Base-by-base conservation (phyloP, 2,888 invertebrate genomes). In the Blastobasis adustella region DNA sequence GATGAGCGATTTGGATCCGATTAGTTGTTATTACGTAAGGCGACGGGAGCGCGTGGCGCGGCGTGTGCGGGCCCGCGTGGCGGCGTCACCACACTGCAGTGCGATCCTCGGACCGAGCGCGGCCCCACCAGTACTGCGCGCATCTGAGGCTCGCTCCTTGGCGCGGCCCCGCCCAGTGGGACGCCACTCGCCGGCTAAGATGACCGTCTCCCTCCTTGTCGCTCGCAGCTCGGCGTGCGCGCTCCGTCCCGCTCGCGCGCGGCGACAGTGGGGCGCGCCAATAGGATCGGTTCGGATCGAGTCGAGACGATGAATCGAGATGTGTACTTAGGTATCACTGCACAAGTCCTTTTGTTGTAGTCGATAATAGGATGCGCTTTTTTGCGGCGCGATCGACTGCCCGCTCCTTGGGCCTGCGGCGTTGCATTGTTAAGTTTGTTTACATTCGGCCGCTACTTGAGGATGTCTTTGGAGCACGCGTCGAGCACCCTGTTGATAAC, bases 101-200 rank as follows among this genome's bases (percentile, higher is more conserved):
- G 88, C 88, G 87, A 88, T 87, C 88, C 83, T 90, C 90, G 86
- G 86, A 83, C 86, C 90, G 84, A 87, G 85, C 86, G 88, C 75
- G 84, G 81, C 90, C 90, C 91, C 91, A 89, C 90, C 90, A 89
- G 84, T 89, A 84, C 90, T 83, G 81, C 87, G 90, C 90, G 90
- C 90, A 90, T 90, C 90, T 88, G 83, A 89, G 89, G 88, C 86
- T 85, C 88, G 78, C 85, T 88, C 82, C 84, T 82, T 82, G 76
- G 79, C 82, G 78, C 84, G 82, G 89, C 91, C 89, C 91, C 91
- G 91, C 91, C 91, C 89, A 83, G 84, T 85, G 84, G 89, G 90
- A 85, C 84, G 88, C 87, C 66, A 83, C 87, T 82, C 86, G 79
- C 73, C 69, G 71, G 79, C 84, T 87, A 88, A 88, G 87, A 88